These are phyloP conservation scores for Bufo bufo DNA, from an alignment of 2,113 vertebrate genomes.

Conservation along the genomic window DNA sequence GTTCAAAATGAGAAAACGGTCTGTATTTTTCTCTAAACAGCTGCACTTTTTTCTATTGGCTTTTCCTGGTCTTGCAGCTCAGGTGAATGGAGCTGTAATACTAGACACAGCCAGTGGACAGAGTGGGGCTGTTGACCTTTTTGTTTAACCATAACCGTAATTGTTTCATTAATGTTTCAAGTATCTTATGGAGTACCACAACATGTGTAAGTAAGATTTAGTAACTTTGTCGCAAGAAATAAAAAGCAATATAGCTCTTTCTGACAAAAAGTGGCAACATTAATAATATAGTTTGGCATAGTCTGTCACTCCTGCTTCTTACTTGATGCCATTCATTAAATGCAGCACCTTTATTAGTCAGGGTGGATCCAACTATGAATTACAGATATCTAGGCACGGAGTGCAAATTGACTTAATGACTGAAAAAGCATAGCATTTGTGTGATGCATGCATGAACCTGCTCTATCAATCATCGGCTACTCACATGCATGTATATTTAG, in stretches of 20 bases:
- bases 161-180: no score
- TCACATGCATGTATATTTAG: background rate
- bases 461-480: background rate
- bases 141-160: no score
- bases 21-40: no score
- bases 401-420: background rate
- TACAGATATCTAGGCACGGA: background rate
- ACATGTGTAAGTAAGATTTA: no score
- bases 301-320: background rate
- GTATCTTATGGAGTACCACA: no score
- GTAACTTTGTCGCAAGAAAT: no score
- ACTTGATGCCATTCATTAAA: background rate
- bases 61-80: no score
- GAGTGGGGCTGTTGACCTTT: no score
- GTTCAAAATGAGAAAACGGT: no score
- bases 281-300: background rate
- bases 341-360: background rate
- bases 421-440: background rate
- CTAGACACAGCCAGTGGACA: no score
- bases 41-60: no score
- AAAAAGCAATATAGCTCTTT: background rate
- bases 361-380: background rate
- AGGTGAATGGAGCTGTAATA: no score
- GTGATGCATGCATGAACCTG: background rate
- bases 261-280: background rate